phyloP scores from a whole-genome alignment of 2,888 invertebrate genomes.

The Celastrina argiolus region DNA sequence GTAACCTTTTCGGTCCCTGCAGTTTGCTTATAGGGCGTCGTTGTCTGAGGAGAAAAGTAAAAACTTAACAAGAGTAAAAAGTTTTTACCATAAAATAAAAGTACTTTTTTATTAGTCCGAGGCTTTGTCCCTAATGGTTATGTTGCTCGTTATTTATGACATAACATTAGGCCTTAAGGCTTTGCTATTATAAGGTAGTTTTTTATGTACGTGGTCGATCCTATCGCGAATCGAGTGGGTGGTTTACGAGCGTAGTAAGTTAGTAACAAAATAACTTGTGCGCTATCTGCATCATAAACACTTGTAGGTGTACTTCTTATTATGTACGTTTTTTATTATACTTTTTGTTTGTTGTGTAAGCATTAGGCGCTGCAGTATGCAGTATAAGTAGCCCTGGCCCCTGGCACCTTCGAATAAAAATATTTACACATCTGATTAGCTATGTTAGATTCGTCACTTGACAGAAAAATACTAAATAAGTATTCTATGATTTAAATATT shows the following conservation, averaged over 20 bases:
- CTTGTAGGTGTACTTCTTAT: slow-evolving; percentile 10
- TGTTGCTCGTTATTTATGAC: not conserved
- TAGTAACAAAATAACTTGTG: slow-evolving; percentile 9
- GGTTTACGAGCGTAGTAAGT: slow-evolving; percentile 3
- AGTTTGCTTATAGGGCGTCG: not conserved
- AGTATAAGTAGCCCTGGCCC: too few relatives aligned
- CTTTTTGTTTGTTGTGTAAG: too few relatives aligned
- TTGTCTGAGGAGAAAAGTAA: not conserved
- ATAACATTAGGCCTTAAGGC: not conserved
- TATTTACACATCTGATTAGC: too few relatives aligned
- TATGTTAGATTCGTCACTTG: too few relatives aligned
- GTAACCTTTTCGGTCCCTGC: too few relatives aligned
- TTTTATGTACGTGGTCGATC: slow-evolving; percentile 14
- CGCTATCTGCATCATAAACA: slow-evolving; percentile 9
- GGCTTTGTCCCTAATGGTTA: not conserved
- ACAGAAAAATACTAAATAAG: too few relatives aligned
- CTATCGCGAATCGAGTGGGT: slow-evolving; percentile 10
- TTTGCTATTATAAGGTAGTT: slow-evolving; percentile 7
- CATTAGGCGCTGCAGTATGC: not conserved
- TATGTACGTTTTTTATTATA: not conserved
- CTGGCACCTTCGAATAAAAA: too few relatives aligned
- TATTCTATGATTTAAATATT: too few relatives aligned
- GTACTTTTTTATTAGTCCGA: not conserved
- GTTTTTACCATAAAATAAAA: too few relatives aligned
- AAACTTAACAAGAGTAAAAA: too few relatives aligned